These are phyloP conservation scores for Danio jaintianensis DNA, from an alignment of 2,797 vertebrate genomes.

Conservation along the genomic window DNA sequence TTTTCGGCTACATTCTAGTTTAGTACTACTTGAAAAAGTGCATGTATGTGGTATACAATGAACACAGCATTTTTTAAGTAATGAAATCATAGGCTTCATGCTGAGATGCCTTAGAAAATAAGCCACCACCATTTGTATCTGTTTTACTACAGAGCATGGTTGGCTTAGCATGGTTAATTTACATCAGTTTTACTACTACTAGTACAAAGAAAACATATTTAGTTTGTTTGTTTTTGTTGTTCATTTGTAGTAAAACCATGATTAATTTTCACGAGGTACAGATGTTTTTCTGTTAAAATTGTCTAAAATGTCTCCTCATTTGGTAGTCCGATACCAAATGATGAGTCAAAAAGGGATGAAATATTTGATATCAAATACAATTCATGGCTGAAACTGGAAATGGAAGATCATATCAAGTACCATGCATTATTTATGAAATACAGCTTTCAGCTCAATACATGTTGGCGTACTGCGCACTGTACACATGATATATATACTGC, in stretches of 20 bases:
- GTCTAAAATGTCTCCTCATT: background rate
- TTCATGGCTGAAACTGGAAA: background rate
- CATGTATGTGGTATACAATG: background rate
- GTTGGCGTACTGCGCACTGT: background rate
- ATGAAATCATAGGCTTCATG: background rate
- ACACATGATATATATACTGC: background rate
- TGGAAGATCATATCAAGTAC: background rate
- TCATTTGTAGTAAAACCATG: too few species aligned
- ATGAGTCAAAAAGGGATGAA: background rate
- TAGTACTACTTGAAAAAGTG: background rate
- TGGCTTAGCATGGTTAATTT: background rate
- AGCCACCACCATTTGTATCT: too few species aligned
- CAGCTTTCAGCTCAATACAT: too few species aligned
- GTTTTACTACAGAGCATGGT: too few species aligned
- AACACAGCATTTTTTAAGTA: background rate
- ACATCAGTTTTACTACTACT: too few species aligned
- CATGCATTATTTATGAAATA: background rate
- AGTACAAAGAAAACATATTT: too few species aligned
- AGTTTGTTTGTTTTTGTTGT: too few species aligned
- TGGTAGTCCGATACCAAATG: background rate
- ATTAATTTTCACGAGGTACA: too few species aligned
- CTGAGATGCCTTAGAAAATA: too few species aligned
- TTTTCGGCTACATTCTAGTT: background rate
- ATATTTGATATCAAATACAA: background rate
- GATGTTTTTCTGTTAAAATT: too few species aligned